Evolutionary conservation across 2,888 invertebrate species (phyloP).

Genomic region (Mesorhabditis spiculigera): DNA sequence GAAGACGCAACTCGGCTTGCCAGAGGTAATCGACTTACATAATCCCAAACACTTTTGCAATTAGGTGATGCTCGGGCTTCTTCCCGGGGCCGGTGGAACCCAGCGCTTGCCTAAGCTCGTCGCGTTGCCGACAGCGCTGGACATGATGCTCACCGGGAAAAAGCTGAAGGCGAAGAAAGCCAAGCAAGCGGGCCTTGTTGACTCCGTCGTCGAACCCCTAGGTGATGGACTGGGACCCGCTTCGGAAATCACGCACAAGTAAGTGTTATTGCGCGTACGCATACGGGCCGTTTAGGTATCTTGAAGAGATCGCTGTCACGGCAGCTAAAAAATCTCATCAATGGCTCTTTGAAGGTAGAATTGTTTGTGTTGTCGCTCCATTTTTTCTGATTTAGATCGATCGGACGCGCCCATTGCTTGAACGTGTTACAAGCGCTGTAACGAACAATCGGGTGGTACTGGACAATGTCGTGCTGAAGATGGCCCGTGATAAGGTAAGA

Average conservation of each 20-base stretch:
- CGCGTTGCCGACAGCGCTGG: slow-evolving; percentile 80
- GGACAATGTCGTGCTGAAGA: slow-evolving; percentile 83
- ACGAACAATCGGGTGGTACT: slow-evolving; percentile 70
- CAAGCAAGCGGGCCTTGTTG: slow-evolving; percentile 89
- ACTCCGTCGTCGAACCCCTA: slow-evolving; percentile 79
- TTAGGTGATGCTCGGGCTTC: slow-evolving; percentile 80
- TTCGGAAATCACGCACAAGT: slow-evolving; percentile 71
- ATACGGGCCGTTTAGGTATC: slow-evolving; percentile 14
- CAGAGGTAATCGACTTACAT: slow-evolving; percentile 69
- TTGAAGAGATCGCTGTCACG: slow-evolving; percentile 34
- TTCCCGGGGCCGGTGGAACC: slow-evolving; percentile 95
- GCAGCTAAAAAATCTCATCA: slow-evolving; percentile 62
- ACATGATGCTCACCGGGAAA: slow-evolving; percentile 85
- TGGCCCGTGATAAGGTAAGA: slow-evolving; percentile 75
- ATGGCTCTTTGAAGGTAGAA: slow-evolving; percentile 74
- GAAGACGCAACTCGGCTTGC: slow-evolving; percentile 83
- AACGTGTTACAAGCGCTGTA: slow-evolving; percentile 24
- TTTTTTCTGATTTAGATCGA: not conserved
- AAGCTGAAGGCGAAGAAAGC: slow-evolving; percentile 64
- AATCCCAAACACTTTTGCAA: not conserved
- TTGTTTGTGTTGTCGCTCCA: not conserved
- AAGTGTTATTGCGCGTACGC: slow-evolving; percentile 64
- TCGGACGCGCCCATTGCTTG: not conserved
- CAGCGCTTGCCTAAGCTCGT: slow-evolving; percentile 78
- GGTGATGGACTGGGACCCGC: slow-evolving; percentile 65